phyloP scores from a whole-genome alignment of 2,888 invertebrate species.

The Heliconius hortense region DNA sequence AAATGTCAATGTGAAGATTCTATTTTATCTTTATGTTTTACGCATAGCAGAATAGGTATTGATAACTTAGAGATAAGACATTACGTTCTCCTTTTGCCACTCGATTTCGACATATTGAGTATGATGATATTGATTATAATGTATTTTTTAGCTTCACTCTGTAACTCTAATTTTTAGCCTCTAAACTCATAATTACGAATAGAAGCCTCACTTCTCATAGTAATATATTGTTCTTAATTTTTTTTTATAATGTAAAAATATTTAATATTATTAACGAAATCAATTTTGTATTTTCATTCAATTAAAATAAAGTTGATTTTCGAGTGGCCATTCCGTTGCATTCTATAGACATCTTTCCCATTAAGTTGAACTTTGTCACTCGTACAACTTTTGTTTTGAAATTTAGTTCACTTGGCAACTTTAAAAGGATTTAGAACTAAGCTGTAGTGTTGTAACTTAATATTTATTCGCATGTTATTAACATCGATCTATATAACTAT shows the following conservation, averaged over 20 bases:
- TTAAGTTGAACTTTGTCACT: slow-evolving; percentile 28
- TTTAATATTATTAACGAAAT: slow-evolving; percentile 4
- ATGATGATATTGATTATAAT: no score
- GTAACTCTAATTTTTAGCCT: not conserved
- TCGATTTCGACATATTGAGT: no score
- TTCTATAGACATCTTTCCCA: slow-evolving; percentile 12
- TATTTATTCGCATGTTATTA: not conserved
- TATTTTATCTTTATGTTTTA: not conserved
- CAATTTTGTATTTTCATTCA: not conserved
- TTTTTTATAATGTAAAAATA: not conserved
- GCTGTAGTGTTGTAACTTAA: not conserved
- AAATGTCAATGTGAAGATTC: not conserved
- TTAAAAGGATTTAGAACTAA: not conserved
- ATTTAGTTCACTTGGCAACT: slow-evolving; percentile 22
- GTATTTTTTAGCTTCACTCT: no score
- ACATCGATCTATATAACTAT: not conserved
- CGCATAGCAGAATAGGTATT: not conserved
- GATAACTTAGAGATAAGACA: not conserved
- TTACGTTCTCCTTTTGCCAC: no score
- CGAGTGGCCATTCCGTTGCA: not conserved
- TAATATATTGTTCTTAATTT: not conserved
- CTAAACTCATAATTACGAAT: not conserved
- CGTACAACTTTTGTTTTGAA: slow-evolving; percentile 22
- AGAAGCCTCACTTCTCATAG: not conserved
- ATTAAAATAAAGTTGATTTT: slow-evolving; percentile 4